Evolutionary conservation across 2,797 vertebrate species (phyloP), one percentile per base, ranked within the genome.

Genomic region (Pagetopsis macropterus): DNA sequence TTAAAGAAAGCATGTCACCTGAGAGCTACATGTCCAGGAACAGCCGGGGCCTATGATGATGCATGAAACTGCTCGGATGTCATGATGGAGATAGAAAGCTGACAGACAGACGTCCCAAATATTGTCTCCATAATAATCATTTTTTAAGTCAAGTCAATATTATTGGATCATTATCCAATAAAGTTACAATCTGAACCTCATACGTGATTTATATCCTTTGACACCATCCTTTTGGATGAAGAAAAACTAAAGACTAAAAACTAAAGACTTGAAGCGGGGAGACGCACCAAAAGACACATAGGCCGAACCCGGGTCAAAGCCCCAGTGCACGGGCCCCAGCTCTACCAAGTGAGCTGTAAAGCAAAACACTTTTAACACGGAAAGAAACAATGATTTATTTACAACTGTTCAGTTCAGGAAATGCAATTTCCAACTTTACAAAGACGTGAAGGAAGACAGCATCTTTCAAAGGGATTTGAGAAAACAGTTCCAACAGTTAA

Each of bases 401-500:
- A 50, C 4, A 27, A 27, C 27, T 51, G 13, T 1, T 37, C 33
- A 27, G 16, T n/a, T 40, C 31, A 57, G 55, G 17, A 57, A n/a
- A 40, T 37, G n/a, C 6, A 48, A 11, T 44, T 64, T 64, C 17
- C 13, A 46, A 16, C 55, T 16, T 19, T 69, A 27, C 3, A 55
- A 23, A 44, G 2, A 0, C 46, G 3, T 0, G 2, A 54, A 19
- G 13, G 5, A 50, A 19, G 51, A 50, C 15, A 33, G 16, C 2
- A 6, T n/a, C 37, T 41, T 49, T 21, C 2, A 4, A 23, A 68
- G 9, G 16, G 48, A 16, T 57, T 57, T 3, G 15, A 72, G 79
- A 67, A 60, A 80, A 67, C n/a, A 52, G 33, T 59, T 51, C 48
- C 75, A 76, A 74, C 23, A 12, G 49, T 16, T 59, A 2, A 70